These are phyloP conservation scores for Holothuria leucospilota DNA, from an alignment of 53 echinoderm and acorn worm species.

Conservation along the genomic window DNA sequence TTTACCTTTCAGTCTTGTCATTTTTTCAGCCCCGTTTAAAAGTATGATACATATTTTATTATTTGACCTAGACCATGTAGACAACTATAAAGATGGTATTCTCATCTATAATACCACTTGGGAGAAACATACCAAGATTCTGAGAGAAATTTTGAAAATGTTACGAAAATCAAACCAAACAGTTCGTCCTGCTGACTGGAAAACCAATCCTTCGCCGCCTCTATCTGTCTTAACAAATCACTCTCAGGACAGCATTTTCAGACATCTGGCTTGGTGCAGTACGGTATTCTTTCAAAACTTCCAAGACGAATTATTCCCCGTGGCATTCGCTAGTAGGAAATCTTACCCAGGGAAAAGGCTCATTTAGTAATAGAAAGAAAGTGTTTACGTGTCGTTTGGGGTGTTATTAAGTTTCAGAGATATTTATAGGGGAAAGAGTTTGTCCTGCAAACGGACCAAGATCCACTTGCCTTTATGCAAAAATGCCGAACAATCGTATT, in stretches of 20 bases:
- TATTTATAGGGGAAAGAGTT: too few species aligned
- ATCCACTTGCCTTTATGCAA: not conserved
- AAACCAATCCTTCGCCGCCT: not conserved
- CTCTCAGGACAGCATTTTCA: not conserved
- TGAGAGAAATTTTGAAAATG: not conserved
- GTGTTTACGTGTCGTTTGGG: slow-evolving; percentile 5
- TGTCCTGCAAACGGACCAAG: slow-evolving; percentile 9
- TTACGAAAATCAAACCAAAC: not conserved
- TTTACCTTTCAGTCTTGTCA: not conserved
- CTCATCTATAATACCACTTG: not conserved
- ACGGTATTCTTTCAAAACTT: too few species aligned
- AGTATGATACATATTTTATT: not conserved
- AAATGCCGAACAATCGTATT: too few species aligned
- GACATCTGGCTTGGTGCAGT: too few species aligned
- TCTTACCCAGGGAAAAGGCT: not conserved
- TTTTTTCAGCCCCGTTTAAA: not conserved
- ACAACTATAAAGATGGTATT: not conserved
- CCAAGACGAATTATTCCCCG: too few species aligned
- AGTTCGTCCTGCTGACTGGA: not conserved
- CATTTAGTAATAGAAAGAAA: not conserved
- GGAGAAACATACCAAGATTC: not conserved
- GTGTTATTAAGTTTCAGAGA: too few species aligned
- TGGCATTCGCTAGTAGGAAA: too few species aligned
- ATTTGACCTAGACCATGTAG: not conserved
- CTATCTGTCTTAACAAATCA: not conserved